phyloP scores from a whole-genome alignment of 1,140 invertebrate species.

The Anastrepha ludens region DNA sequence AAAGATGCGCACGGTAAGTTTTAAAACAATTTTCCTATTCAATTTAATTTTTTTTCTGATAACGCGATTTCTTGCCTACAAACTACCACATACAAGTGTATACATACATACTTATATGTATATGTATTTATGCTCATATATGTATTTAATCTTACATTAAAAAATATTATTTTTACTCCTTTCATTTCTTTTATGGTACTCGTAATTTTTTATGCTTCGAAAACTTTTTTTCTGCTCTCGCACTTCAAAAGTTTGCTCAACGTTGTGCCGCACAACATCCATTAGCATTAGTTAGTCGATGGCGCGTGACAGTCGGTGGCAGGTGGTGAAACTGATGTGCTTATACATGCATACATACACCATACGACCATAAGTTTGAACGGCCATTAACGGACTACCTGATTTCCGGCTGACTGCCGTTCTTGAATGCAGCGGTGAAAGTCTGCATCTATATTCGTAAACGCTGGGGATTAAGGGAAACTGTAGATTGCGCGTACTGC shows the following conservation, averaged over 20 bases:
- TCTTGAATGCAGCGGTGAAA: not conserved
- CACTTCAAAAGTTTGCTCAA: constrained; percentile 27
- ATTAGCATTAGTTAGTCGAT: constrained; percentile 51
- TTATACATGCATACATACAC: not conserved
- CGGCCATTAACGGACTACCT: constrained; percentile 34
- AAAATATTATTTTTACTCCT: constrained; percentile 17
- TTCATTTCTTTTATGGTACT: constrained; percentile 35
- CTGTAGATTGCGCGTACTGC: constrained; percentile 17
- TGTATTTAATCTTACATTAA: not conserved
- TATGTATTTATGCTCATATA: not conserved
- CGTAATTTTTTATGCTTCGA: constrained; percentile 5
- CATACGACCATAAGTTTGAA: not conserved
- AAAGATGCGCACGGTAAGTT: constrained; percentile 73
- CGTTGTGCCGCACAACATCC: constrained; percentile 4
- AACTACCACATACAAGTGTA: not conserved
- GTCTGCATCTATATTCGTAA: not conserved
- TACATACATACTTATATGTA: not conserved
- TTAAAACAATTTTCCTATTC: constrained; percentile 52
- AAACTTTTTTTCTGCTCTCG: not conserved
- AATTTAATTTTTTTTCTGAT: constrained; percentile 41
- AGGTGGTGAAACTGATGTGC: not conserved
- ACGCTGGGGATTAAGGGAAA: constrained; percentile 13
- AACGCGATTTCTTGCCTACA: not conserved
- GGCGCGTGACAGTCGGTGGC: constrained; percentile 21
- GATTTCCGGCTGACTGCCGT: constrained; percentile 6